A percentile compares a stretch with the other conserved stretches of the same genome.
Conservation (phyloP, 2,113 vertebrate genomes). For the Planiliza haematocheilus region DNA sequence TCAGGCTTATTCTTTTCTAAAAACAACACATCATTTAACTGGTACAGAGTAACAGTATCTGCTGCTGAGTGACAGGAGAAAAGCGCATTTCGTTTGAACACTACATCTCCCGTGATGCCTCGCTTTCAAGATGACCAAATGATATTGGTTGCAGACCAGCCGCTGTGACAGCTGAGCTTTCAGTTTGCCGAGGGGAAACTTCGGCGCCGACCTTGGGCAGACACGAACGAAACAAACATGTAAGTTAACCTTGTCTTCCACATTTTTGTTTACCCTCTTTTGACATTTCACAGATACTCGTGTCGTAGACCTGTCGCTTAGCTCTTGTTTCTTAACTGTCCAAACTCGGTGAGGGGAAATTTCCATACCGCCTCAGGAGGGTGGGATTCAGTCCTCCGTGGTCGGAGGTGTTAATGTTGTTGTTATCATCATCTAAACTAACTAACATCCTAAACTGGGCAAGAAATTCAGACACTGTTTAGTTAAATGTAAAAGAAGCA, state of each 20-base stretch:
- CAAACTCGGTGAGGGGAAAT: slow-evolving; percentile 33
- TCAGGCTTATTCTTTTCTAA: too few species aligned
- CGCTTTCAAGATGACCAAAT: slow-evolving; percentile 58
- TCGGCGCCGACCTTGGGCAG: slow-evolving; percentile 29
- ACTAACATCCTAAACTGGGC: not conserved
- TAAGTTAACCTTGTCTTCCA: slow-evolving; percentile 32
- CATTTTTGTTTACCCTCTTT: not conserved
- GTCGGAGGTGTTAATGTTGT: slow-evolving; percentile 23
- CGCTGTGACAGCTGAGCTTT: slow-evolving; percentile 69
- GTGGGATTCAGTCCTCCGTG: slow-evolving; percentile 23
- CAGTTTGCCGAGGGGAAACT: slow-evolving; percentile 58
- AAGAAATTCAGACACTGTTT: not conserved
- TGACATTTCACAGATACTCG: not conserved
- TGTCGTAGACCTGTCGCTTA: not conserved
- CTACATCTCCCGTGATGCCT: slow-evolving; percentile 72
- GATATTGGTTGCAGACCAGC: slow-evolving; percentile 29
- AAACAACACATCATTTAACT: too few species aligned
- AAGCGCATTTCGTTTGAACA: slow-evolving; percentile 2
- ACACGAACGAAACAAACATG: slow-evolving; percentile 29
- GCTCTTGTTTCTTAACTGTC: not conserved
- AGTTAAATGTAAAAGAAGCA: not conserved
- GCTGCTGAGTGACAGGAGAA: too few species aligned
- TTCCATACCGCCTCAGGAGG: slow-evolving; percentile 36
- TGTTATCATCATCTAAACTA: not conserved
- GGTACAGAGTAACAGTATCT: too few species aligned